Evolutionary conservation across 2,797 vertebrate species (phyloP).

Genomic region (Epinephelus coioides): DNA sequence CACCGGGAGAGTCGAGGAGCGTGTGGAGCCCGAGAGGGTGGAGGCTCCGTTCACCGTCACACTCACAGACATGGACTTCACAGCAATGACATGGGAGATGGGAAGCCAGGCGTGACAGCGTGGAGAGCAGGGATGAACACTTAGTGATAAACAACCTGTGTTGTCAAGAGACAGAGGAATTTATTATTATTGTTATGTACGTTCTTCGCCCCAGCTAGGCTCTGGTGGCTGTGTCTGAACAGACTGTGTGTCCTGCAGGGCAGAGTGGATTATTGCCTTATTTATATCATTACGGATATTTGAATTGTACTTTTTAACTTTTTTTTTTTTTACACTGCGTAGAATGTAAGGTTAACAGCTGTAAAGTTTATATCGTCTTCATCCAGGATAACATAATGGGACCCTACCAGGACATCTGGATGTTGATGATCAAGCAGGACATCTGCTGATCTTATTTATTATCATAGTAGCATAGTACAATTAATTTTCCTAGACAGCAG

Average conservation of each 20-base stretch:
- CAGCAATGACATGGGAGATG: constrained; percentile 76
- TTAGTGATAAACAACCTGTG: constrained; percentile 27
- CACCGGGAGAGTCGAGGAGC: constrained; percentile 24
- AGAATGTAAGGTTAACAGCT: constrained; percentile 16
- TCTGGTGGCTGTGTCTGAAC: constrained; percentile 47
- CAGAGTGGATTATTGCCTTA: constrained; percentile 61
- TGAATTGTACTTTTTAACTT: constrained; percentile 39
- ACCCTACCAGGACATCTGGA: constrained; percentile 13
- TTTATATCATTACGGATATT: constrained; percentile 64
- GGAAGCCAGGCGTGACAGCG: constrained; percentile 72
- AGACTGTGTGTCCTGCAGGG: constrained; percentile 64
- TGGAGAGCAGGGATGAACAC: neutral
- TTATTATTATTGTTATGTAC: constrained; percentile 19
- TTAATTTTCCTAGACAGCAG: neutral
- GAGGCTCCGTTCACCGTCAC: constrained; percentile 85
- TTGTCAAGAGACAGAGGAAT: constrained; percentile 32
- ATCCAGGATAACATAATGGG: neutral
- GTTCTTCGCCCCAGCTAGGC: constrained; percentile 49
- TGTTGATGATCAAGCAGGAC: constrained; percentile 16
- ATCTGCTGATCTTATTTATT: constrained; percentile 57
- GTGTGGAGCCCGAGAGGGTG: constrained; percentile 65
- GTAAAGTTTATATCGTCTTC: constrained; percentile 23
- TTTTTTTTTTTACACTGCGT: constrained; percentile 42
- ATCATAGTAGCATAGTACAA: constrained; percentile 1
- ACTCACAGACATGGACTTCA: constrained; percentile 84